Evolutionary conservation across 2,113 vertebrate genomes (phyloP).

Genomic region (Myotis brandtii): DNA sequence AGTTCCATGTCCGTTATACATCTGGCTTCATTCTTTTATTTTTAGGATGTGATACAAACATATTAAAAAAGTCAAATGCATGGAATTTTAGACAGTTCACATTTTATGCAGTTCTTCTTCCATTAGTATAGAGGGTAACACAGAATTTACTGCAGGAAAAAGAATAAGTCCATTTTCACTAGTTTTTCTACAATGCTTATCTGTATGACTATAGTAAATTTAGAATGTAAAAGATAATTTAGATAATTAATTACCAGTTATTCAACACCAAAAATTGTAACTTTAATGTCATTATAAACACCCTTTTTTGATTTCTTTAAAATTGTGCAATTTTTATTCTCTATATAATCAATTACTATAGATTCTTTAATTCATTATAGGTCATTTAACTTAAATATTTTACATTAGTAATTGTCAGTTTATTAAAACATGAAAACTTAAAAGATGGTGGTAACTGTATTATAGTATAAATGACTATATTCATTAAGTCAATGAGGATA

Average conservation of each 20-base stretch:
- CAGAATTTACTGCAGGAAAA: neutral
- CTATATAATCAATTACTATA: neutral
- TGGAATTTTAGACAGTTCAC: neutral
- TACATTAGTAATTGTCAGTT: conserved; percentile 4
- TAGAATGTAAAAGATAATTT: neutral
- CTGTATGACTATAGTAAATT: neutral
- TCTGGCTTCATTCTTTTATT: conserved; percentile 30
- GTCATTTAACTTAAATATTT: conserved; percentile 47
- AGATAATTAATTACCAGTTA: neutral
- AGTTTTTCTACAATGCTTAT: conserved; percentile 10
- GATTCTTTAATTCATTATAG: neutral
- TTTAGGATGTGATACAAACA: neutral
- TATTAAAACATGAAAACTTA: conserved; percentile 32
- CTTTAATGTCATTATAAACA: neutral
- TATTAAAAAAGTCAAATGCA: neutral
- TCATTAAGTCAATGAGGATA: conserved; percentile 49
- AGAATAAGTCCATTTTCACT: neutral
- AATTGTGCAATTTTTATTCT: conserved; percentile 7
- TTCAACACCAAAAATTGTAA: neutral
- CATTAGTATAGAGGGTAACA: neutral
- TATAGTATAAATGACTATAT: conserved; percentile 24
- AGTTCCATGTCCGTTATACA: neutral
- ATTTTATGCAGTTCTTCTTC: neutral
- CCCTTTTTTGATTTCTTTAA: conserved; percentile 16
- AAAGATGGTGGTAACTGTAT: neutral